These are phyloP conservation scores for Aphidoletes aphidimyza DNA, from an alignment of 2,888 invertebrate genomes.

Conservation along the genomic window DNA sequence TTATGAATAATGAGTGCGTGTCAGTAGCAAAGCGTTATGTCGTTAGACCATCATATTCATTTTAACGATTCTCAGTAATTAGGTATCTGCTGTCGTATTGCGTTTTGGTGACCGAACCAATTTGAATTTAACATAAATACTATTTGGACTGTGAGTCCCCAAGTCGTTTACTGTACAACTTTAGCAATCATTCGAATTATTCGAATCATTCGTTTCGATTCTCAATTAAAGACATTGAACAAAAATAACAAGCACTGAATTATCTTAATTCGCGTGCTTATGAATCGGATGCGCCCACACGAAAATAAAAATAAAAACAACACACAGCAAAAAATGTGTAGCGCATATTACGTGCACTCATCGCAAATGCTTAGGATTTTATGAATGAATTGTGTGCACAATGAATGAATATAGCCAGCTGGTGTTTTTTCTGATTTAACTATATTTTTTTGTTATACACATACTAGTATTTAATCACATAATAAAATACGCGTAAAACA, in stretches of 20 bases:
- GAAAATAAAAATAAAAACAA: no score
- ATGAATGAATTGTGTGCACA: background rate
- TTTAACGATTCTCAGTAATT: no score
- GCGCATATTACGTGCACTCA: no score
- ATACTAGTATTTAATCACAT: no score
- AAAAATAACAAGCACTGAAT: background rate
- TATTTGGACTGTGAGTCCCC: no score
- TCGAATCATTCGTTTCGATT: background rate
- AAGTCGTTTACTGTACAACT: no score
- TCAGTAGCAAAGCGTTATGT: background rate
- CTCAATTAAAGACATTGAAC: background rate
- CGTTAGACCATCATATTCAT: no score
- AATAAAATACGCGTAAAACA: background rate
- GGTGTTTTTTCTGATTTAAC: background rate
- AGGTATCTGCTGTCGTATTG: no score
- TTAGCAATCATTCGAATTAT: no score
- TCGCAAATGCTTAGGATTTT: background rate
- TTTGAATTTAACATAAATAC: slow-evolving; percentile 7
- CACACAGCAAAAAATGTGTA: no score
- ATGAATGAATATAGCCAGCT: slow-evolving; percentile 1
- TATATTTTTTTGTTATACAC: background rate
- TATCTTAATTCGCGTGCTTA: slow-evolving; percentile 1
- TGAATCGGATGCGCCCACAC: slow-evolving; percentile 12
- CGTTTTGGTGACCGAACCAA: background rate
- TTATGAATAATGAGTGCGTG: no score